phyloP scores from a whole-genome alignment of 2,113 vertebrate genomes.

The Apteryx mantelli region DNA sequence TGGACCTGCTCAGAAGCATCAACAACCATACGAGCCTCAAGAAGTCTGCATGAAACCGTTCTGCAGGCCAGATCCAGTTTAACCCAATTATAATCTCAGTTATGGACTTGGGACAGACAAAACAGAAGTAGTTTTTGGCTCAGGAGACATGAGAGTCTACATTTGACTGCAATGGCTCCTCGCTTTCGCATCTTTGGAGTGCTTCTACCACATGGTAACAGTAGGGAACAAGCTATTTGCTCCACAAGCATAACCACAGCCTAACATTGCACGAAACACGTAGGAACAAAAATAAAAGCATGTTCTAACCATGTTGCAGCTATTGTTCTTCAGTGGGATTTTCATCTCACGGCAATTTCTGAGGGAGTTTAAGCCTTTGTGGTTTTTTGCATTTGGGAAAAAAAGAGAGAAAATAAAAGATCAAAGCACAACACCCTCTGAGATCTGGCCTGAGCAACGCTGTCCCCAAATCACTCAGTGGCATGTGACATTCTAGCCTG shows the following conservation, averaged over 20 bases:
- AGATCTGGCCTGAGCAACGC: background rate
- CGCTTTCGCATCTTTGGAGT: background rate
- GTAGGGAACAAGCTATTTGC: constrained; percentile 13
- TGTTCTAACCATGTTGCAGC: constrained; percentile 8
- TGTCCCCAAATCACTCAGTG: constrained; percentile 16
- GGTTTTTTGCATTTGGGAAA: constrained; percentile 25
- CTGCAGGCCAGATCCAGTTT: background rate
- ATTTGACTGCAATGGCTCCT: background rate
- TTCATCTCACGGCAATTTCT: constrained; percentile 30
- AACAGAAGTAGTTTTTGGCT: background rate
- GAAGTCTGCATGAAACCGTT: background rate
- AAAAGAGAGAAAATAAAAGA: background rate
- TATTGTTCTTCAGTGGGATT: constrained; percentile 43
- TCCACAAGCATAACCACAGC: constrained; percentile 20
- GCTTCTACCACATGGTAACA: constrained; percentile 31
- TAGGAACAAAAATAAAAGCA: constrained; percentile 27
- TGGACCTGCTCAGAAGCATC: background rate
- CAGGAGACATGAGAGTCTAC: background rate
- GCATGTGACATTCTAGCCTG: background rate
- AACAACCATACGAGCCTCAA: background rate
- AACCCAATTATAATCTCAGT: background rate
- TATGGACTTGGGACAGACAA: background rate
- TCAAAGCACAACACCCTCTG: constrained; percentile 17
- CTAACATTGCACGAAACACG: background rate
- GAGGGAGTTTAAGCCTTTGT: constrained; percentile 19